Conservation (phyloP, 2,888 invertebrate species). For the Heliconius cydno region DNA sequence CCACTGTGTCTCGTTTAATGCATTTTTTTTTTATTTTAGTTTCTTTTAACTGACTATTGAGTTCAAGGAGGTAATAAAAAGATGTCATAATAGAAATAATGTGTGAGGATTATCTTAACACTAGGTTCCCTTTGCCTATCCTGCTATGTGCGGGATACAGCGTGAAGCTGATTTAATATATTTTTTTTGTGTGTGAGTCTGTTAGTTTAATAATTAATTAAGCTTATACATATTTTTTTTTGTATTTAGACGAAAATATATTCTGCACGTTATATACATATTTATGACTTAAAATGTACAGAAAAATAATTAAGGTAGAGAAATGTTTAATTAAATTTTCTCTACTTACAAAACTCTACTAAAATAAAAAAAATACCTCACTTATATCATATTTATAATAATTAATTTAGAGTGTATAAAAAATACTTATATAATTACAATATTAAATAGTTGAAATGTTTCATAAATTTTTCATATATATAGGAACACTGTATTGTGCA, state of each 20-base stretch:
- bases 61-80: neutral
- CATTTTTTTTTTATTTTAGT: conserved; percentile 31
- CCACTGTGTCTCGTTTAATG: conserved; percentile 42
- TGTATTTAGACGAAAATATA: too few species aligned
- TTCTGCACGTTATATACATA: too few species aligned
- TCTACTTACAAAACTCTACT: neutral
- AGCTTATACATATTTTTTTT: too few species aligned
- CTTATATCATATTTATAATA: neutral
- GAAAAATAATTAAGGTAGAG: neutral
- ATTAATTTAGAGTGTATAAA: neutral
- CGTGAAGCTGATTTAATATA: too few species aligned
- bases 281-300: neutral
- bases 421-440: neutral
- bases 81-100: too few species aligned
- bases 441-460: neutral
- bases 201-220: too few species aligned
- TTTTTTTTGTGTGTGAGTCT: too few species aligned
- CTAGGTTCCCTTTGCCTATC: too few species aligned
- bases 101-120: too few species aligned
- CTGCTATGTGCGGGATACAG: too few species aligned
- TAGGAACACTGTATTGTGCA: neutral
- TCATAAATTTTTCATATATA: neutral
- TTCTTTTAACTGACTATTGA: neutral
- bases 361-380: neutral
- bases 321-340: neutral